Conservation (phyloP, 2,113 vertebrate species). For the Cichladusa arquata region DNA sequence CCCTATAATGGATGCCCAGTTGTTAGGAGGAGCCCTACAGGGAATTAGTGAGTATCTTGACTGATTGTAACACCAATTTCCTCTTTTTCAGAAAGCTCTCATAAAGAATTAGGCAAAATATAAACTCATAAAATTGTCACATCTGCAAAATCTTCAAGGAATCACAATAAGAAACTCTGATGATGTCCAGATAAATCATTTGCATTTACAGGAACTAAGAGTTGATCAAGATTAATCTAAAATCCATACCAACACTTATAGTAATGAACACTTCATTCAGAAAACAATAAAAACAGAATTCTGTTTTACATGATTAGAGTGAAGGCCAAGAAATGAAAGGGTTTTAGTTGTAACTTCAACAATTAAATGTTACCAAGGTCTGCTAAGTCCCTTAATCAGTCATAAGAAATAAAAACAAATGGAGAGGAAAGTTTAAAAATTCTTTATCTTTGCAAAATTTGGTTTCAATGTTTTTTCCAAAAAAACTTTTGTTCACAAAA, state of each 20-base stretch:
- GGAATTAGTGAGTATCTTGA: slow-evolving; percentile 70
- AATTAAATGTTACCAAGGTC: background rate
- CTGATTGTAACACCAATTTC: background rate
- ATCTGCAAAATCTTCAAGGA: background rate
- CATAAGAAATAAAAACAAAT: background rate
- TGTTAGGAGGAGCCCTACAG: slow-evolving; percentile 74
- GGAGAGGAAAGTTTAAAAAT: background rate
- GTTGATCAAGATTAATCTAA: background rate
- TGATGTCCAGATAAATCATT: background rate
- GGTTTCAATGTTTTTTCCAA: background rate
- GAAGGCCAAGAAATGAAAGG: background rate
- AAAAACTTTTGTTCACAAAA: background rate
- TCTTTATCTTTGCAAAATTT: background rate
- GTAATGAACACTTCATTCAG: background rate
- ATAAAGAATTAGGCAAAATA: background rate
- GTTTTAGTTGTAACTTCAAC: background rate
- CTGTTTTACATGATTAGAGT: background rate
- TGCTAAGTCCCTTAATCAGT: background rate
- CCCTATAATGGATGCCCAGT: slow-evolving; percentile 73
- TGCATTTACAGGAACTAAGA: background rate
- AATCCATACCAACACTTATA: background rate
- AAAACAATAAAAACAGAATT: background rate
- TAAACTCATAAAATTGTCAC: background rate
- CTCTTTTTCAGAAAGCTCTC: background rate
- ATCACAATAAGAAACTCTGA: background rate